phyloP scores from a whole-genome alignment of 2,888 invertebrate species.

The Biston betularia region DNA sequence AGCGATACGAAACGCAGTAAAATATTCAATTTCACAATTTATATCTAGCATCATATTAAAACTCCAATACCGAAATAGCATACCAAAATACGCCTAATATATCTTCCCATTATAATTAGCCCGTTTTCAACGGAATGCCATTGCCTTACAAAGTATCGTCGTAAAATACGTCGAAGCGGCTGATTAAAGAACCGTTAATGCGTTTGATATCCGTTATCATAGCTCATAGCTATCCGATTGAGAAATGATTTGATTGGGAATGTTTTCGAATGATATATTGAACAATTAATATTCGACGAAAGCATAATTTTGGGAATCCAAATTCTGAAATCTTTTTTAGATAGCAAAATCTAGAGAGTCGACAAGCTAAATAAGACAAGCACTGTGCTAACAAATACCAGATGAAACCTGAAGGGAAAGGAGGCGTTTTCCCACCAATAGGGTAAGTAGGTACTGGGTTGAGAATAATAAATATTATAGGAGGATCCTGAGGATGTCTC shows the following conservation, averaged over 20 bases:
- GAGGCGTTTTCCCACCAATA: too few species aligned
- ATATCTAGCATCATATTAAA: not conserved
- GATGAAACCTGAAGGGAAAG: too few species aligned
- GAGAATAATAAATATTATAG: too few species aligned
- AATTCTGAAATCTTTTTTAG: not conserved
- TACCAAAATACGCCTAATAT: slow-evolving; percentile 21
- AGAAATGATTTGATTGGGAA: slow-evolving; percentile 25
- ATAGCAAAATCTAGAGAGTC: too few species aligned
- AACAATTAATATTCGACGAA: not conserved
- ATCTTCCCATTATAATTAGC: slow-evolving; percentile 43
- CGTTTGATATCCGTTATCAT: slow-evolving; percentile 41
- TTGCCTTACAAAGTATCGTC: slow-evolving; percentile 33
- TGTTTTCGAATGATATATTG: slow-evolving; percentile 26
- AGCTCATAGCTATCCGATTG: slow-evolving; percentile 22
- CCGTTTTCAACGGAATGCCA: slow-evolving; percentile 43
- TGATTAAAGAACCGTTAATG: slow-evolving; percentile 45
- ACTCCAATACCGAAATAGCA: not conserved
- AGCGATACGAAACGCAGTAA: not conserved
- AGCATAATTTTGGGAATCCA: not conserved
- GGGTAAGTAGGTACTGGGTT: too few species aligned
- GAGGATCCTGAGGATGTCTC: too few species aligned
- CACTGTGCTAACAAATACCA: too few species aligned
- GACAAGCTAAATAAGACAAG: too few species aligned
- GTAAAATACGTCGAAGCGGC: slow-evolving; percentile 42
- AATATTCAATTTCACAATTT: slow-evolving; percentile 3